phyloP scores from a whole-genome alignment of 2,797 vertebrate genomes.

The Fringilla coelebs region DNA sequence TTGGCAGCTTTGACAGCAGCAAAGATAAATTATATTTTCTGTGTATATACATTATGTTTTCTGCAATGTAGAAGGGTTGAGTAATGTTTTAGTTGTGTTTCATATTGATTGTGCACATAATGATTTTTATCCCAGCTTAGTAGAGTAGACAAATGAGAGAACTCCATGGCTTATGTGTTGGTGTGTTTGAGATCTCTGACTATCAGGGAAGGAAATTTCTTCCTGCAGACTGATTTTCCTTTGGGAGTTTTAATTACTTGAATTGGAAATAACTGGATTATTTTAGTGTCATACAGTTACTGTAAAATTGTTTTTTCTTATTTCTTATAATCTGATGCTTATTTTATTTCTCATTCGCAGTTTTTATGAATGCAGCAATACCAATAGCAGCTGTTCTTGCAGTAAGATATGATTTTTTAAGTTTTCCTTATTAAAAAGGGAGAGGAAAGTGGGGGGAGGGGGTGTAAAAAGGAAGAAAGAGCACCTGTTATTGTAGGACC shows the following conservation, averaged over 20 bases:
- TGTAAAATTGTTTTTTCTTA: background rate
- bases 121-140: background rate
- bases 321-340: background rate
- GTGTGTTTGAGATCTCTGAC: background rate
- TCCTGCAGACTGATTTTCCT: background rate
- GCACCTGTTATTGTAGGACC: background rate
- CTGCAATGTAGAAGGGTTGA: background rate
- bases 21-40: background rate
- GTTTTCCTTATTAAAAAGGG: background rate
- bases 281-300: background rate
- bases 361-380: slow-evolving; percentile 98
- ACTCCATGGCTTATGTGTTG: background rate
- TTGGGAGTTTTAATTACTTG: background rate
- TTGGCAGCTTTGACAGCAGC: background rate
- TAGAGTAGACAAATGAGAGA: background rate
- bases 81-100: background rate
- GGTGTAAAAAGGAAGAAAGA: background rate
- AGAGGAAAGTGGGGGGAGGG: background rate
- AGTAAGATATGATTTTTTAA: slow-evolving; percentile 75
- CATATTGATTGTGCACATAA: background rate
- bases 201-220: background rate
- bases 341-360: slow-evolving; percentile 75
- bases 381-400: slow-evolving; percentile 95
- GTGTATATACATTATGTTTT: background rate
- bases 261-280: background rate